These are phyloP conservation scores for Lepidurus packardi DNA, from an alignment of 1,140 invertebrate genomes.

Conservation along the genomic window DNA sequence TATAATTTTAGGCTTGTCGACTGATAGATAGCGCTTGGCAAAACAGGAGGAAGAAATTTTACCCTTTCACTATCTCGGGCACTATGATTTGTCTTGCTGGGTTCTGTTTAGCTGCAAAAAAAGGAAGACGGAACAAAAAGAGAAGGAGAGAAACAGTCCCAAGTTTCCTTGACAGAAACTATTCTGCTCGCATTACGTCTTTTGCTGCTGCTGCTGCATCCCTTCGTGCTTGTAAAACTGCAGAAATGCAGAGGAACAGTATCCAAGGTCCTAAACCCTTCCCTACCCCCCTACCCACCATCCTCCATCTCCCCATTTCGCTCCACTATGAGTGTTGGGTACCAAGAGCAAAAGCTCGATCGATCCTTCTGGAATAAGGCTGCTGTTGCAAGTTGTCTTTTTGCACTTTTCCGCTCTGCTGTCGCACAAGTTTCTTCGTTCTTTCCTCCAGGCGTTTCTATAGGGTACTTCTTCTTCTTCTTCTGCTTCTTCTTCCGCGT, in stretches of 20 bases:
- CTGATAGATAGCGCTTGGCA: slow-evolving; percentile 7
- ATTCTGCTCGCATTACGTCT: too few relatives aligned
- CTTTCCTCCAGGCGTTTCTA: neutral
- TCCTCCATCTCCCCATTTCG: neutral
- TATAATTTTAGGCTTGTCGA: neutral
- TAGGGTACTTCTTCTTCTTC: neutral
- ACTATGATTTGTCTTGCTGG: neutral
- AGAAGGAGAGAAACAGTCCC: too few relatives aligned
- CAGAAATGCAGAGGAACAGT: neutral
- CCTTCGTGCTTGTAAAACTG: too few relatives aligned
- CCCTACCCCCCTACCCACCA: neutral
- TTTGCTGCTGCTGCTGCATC: too few relatives aligned
- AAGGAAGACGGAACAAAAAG: too few relatives aligned
- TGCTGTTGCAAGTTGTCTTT: neutral
- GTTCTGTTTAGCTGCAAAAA: neutral
- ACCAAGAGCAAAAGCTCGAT: slow-evolving; percentile 11
- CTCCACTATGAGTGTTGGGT: neutral
- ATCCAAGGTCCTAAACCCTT: neutral
- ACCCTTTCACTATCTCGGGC: neutral
- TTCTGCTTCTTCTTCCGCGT: neutral
- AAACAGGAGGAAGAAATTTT: neutral
- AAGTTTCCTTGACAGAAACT: too few relatives aligned
- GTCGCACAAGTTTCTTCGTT: neutral
- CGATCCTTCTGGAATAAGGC: neutral
- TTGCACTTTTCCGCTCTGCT: neutral